Percentiles rank a stretch among this genome's conserved stretches.
These are phyloP conservation scores for Eupristina koningsbergeri DNA, from an alignment of 1,140 invertebrate genomes.

Conservation along the genomic window DNA sequence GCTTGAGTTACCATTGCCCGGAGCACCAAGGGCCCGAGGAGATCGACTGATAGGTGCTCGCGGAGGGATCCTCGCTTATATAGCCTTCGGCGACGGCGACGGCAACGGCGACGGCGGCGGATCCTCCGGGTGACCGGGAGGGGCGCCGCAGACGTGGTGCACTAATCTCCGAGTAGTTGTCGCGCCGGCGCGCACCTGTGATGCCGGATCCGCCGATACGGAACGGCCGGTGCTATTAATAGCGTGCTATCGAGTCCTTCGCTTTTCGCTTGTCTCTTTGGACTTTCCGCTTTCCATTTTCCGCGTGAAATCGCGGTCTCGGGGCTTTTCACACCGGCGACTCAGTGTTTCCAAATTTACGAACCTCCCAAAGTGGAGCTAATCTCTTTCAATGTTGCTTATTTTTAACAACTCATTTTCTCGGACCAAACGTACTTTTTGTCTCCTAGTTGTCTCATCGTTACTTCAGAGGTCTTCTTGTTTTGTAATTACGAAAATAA, in stretches of 20 bases:
- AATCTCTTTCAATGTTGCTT: too few species aligned
- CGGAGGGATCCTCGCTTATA: constrained; percentile 12
- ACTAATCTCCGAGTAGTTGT: constrained; percentile 36
- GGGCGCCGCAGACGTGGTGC: neutral
- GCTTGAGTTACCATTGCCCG: neutral
- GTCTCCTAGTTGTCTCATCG: too few species aligned
- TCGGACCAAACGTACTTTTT: too few species aligned
- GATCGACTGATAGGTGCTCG: neutral
- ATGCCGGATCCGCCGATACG: neutral
- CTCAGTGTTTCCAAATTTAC: too few species aligned
- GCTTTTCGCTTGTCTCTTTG: too few species aligned
- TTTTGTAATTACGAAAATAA: too few species aligned
- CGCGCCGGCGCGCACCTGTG: neutral
- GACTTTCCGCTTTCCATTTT: too few species aligned
- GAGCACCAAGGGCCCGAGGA: neutral
- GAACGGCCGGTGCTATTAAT: neutral
- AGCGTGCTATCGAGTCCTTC: neutral
- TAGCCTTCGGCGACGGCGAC: constrained; percentile 14
- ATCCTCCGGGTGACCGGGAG: neutral
- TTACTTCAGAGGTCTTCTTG: too few species aligned
- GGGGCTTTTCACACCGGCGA: too few species aligned
- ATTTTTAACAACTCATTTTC: too few species aligned
- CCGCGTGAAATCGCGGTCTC: too few species aligned
- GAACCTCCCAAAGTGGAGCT: too few species aligned
- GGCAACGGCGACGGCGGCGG: neutral